phyloP scores from a whole-genome alignment of 2,888 invertebrate species.

The Nephrotoma guestfalica region DNA sequence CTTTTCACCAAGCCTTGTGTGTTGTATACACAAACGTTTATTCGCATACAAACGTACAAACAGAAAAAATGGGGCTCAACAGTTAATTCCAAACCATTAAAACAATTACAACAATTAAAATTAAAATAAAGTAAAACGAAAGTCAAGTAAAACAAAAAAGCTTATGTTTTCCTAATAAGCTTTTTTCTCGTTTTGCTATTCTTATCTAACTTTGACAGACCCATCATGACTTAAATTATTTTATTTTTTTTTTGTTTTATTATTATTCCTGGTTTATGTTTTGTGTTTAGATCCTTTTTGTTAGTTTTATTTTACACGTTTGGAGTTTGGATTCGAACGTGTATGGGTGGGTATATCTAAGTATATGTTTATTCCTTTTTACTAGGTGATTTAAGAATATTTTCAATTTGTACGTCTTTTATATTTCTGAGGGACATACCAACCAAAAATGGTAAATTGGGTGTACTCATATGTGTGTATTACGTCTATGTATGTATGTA shows the following conservation, averaged over 20 bases:
- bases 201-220: neutral
- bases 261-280: neutral
- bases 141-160: neutral
- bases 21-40: neutral
- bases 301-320: no score
- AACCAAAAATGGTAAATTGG: neutral
- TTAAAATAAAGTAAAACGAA: neutral
- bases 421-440: neutral
- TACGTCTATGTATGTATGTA: no score
- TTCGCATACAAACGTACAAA: no score
- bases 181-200: neutral
- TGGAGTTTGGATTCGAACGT: no score
- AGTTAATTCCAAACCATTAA: neutral
- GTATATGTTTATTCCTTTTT: no score
- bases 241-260: neutral
- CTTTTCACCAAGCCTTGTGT: neutral
- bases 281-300: no score
- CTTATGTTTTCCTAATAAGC: neutral
- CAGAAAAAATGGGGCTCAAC: neutral
- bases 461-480: neutral
- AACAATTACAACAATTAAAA: neutral
- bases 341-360: neutral
- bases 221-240: neutral
- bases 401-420: neutral
- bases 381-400: neutral